phyloP scores from a whole-genome alignment of 2,113 vertebrate species.

The Pithys albifrons region DNA sequence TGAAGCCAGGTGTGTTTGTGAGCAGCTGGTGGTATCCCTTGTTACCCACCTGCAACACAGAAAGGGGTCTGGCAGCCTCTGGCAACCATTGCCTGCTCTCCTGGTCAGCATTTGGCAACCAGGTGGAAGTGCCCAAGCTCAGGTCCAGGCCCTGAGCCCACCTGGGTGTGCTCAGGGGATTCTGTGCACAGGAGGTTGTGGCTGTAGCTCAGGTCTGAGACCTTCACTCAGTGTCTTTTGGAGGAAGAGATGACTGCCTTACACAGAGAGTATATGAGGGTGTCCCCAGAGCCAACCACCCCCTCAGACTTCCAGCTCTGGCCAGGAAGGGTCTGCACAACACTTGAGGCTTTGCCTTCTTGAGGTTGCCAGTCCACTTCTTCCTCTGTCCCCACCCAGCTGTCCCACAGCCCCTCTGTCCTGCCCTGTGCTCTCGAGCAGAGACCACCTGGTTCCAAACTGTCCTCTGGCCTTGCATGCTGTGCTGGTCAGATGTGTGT shows the following conservation, averaged over 20 bases:
- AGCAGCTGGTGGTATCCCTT: not conserved
- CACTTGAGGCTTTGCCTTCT: not conserved
- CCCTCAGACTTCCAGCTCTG: not conserved
- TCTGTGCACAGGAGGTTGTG: not conserved
- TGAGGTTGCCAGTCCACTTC: not conserved
- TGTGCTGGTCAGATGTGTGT: not conserved
- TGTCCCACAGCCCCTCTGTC: not conserved
- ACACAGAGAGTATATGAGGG: not conserved
- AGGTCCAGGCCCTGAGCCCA: not conserved
- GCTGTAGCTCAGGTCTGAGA: not conserved
- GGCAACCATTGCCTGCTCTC: not conserved
- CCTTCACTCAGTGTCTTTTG: not conserved
- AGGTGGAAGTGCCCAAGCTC: not conserved
- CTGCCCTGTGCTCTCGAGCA: not conserved
- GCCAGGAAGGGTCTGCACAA: not conserved
- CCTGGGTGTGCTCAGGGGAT: not conserved
- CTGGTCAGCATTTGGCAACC: not conserved
- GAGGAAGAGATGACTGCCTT: not conserved
- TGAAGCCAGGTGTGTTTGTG: not conserved
- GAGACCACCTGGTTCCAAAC: not conserved
- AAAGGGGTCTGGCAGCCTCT: not conserved
- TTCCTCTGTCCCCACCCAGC: not conserved
- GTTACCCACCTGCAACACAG: not conserved
- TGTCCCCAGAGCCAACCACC: not conserved
- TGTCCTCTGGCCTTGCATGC: not conserved